A percentile compares a stretch with the other conserved stretches of the same genome.
Conservation (phyloP, 2,113 vertebrate species). For the Leptodactylus fuscus region DNA sequence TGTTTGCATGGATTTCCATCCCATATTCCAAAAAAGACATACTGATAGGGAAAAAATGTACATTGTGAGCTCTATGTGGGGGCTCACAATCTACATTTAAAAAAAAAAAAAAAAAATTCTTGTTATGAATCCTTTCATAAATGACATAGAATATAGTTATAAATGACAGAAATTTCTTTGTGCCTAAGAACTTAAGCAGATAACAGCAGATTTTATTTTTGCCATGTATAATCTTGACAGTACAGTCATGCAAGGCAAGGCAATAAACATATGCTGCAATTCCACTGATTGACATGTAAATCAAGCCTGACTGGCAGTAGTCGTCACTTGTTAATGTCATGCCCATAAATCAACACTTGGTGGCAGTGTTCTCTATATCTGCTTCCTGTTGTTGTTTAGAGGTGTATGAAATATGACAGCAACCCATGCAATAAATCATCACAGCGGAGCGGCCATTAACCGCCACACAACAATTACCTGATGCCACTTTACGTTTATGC, state of each 20-base stretch:
- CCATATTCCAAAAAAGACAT: too few species aligned
- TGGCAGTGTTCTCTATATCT: conserved; percentile 39
- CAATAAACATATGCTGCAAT: conserved; percentile 44
- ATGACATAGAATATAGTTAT: neutral
- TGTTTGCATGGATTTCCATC: too few species aligned
- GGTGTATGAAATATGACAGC: neutral
- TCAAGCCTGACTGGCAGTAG: conserved; percentile 46
- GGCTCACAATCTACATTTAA: too few species aligned
- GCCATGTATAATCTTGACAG: neutral
- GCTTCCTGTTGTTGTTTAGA: neutral
- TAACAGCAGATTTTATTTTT: conserved; percentile 1
- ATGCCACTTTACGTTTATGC: neutral
- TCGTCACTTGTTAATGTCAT: conserved; percentile 29
- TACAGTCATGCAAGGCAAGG: conserved; percentile 34
- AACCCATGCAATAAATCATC: neutral
- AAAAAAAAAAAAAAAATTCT: too few species aligned
- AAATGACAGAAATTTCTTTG: neutral
- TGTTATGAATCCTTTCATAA: neutral
- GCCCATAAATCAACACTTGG: conserved; percentile 31
- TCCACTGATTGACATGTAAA: conserved; percentile 40
- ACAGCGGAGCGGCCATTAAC: neutral
- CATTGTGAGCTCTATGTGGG: too few species aligned
- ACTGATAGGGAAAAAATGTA: too few species aligned
- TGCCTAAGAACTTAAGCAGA: neutral
- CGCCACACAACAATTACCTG: neutral